A percentile compares a stretch with the other conserved stretches of the same genome.
These are phyloP conservation scores for Spatulosminthurus flaviceps DNA, from an alignment of 2,888 invertebrate species.

Conservation along the genomic window DNA sequence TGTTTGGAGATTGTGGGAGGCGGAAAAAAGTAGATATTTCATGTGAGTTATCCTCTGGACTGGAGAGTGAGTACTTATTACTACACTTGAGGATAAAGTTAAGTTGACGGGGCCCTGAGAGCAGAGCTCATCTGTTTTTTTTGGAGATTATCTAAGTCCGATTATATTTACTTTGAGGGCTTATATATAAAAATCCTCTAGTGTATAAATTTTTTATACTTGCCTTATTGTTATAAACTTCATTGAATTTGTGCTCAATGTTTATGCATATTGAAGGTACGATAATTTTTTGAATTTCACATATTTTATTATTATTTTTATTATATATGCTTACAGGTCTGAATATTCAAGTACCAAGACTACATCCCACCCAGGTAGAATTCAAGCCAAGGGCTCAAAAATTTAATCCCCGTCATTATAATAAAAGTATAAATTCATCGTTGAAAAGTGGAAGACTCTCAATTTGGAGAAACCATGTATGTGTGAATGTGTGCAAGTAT, in stretches of 20 bases:
- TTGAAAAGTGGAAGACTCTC: conserved; percentile 31
- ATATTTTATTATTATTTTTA: not conserved
- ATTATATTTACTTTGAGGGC: conserved; percentile 12
- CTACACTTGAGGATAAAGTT: not conserved
- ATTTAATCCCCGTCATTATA: conserved; percentile 22
- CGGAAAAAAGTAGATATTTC: not conserved
- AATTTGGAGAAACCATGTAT: not conserved
- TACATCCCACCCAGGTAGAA: conserved; percentile 44
- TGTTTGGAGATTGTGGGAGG: not conserved
- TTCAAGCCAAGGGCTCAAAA: conserved; percentile 29
- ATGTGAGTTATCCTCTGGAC: no score
- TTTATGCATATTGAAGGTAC: no score
- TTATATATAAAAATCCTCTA: not conserved
- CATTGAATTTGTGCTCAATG: no score
- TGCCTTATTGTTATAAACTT: no score
- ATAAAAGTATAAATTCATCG: conserved; percentile 25
- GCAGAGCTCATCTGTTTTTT: not conserved
- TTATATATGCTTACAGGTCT: conserved; percentile 4
- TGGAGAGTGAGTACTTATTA: not conserved
- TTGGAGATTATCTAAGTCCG: not conserved
- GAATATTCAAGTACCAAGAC: conserved; percentile 15
- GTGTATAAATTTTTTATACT: not conserved
- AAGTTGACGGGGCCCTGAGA: not conserved
- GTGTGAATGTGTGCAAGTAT: not conserved
- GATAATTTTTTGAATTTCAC: not conserved